These are phyloP conservation scores for Plemyria rubiginata DNA, from an alignment of 2,888 invertebrate species.

Conservation along the genomic window DNA sequence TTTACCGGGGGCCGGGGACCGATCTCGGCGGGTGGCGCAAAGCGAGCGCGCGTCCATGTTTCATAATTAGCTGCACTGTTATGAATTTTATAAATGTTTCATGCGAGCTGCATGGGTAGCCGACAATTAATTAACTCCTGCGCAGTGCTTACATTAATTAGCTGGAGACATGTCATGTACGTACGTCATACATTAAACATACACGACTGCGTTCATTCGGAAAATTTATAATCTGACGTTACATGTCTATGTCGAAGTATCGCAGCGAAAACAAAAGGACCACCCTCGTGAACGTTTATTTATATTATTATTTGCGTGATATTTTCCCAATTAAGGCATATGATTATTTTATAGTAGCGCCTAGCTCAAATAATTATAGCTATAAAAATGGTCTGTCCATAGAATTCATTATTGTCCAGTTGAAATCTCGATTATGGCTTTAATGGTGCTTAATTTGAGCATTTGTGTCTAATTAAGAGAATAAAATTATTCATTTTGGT, in stretches of 20 bases:
- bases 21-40: slow-evolving; percentile 76
- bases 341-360: slow-evolving; percentile 62
- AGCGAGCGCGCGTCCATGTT: slow-evolving; percentile 66
- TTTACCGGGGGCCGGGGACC: slow-evolving; percentile 59
- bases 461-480: slow-evolving; percentile 39
- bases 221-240: slow-evolving; percentile 65
- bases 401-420: slow-evolving; percentile 51
- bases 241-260: slow-evolving; percentile 58
- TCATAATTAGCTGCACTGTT: slow-evolving; percentile 77
- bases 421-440: slow-evolving; percentile 60
- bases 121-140: slow-evolving; percentile 81
- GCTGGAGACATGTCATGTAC: slow-evolving; percentile 68
- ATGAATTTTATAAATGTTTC: slow-evolving; percentile 84
- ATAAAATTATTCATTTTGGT: slow-evolving; percentile 27
- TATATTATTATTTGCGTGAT: slow-evolving; percentile 50
- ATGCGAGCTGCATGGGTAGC: slow-evolving; percentile 71
- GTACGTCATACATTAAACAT: slow-evolving; percentile 74
- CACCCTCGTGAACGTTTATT: slow-evolving; percentile 58
- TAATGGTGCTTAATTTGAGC: slow-evolving; percentile 68
- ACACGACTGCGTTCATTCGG: slow-evolving; percentile 53
- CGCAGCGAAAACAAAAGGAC: slow-evolving; percentile 53
- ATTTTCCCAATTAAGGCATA: slow-evolving; percentile 60
- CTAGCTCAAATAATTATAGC: slow-evolving; percentile 48
- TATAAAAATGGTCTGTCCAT: slow-evolving; percentile 53
- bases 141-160: slow-evolving; percentile 80